Conservation (phyloP, 2,888 invertebrate species). For the Aphidoletes aphidimyza region DNA sequence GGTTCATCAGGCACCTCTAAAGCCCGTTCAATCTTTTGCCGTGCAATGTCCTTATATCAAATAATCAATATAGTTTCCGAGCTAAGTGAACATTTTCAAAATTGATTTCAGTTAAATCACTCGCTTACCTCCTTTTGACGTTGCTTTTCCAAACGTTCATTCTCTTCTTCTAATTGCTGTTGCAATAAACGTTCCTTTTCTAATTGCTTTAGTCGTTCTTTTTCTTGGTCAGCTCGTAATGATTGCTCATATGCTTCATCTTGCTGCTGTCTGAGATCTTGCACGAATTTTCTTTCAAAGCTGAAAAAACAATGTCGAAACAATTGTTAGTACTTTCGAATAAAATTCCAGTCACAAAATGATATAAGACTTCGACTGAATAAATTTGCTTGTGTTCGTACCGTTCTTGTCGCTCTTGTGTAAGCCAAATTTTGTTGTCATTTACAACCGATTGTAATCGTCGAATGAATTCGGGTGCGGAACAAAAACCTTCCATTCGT, state of each 20-base stretch:
- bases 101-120: neutral
- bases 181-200: constrained; percentile 70
- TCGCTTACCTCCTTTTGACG: constrained; percentile 66
- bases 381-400: neutral
- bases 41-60: constrained; percentile 69
- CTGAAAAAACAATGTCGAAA: constrained; percentile 62
- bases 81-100: neutral
- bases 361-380: neutral
- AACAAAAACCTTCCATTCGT: constrained; percentile 87
- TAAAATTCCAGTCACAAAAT: no score
- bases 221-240: constrained; percentile 91
- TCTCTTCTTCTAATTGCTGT: constrained; percentile 68
- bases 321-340: neutral
- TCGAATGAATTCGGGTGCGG: constrained; percentile 75
- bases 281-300: constrained; percentile 84
- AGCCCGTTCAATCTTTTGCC: constrained; percentile 75
- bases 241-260: constrained; percentile 95
- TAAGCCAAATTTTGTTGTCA: constrained; percentile 87
- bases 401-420: constrained; percentile 80
- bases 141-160: constrained; percentile 68
- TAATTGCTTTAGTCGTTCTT: constrained; percentile 79
- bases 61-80: neutral
- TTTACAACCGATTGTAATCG: constrained; percentile 80
- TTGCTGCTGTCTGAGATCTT: constrained; percentile 87
- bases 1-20: constrained; percentile 81